Base-by-base conservation (phyloP, 2,888 invertebrate genomes). In the Anorthoa munda region DNA sequence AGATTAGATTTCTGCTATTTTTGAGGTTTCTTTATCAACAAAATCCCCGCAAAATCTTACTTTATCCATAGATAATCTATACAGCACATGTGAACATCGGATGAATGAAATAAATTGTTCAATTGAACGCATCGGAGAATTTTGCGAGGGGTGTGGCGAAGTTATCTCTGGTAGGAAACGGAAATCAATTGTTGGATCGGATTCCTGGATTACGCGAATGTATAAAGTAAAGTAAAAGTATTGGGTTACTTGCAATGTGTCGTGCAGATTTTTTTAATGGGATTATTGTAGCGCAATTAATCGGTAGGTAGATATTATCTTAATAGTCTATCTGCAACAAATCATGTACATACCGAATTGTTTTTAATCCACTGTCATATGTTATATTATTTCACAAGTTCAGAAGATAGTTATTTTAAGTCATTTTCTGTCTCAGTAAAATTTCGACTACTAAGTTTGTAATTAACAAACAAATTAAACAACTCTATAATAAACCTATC, bases 81-180 rank as follows among this genome's bases (percentile, higher is more conserved):
- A 39, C 58, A 55, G 61, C 50, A 63, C 59, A 81, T 77, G 75
- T 78, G 56, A 64, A 75, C 72, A 75, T 73, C 50, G 26, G 26
- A 69, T 77, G 72, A 85, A 84, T 76, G 46, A 68, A 79, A 66
- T 75, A 73, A 82, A 69, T 73, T 73, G 74, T 76, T 77, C 79
- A 79, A 81, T 84, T 86, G 82, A 91, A 89, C 89, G 88, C 88
- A 87, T 86, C 88, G 81, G 48, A 75, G 73, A 78, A 83, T 87
- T 86, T 84, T 80, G 83, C 87, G 85, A 86, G 88, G 92, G 94
- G 96, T 92, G 95, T 93, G 93, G 91, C 88, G 75, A 87, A 86
- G 90, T 92, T 95, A 94, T 95, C 95, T 94, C 88, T 89, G 86
- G 88, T 88, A 91, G 94, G 95, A 95, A 96, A 88, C 96, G 96